Conservation (phyloP, 1,140 invertebrate genomes). For the Bombus ignitus region DNA sequence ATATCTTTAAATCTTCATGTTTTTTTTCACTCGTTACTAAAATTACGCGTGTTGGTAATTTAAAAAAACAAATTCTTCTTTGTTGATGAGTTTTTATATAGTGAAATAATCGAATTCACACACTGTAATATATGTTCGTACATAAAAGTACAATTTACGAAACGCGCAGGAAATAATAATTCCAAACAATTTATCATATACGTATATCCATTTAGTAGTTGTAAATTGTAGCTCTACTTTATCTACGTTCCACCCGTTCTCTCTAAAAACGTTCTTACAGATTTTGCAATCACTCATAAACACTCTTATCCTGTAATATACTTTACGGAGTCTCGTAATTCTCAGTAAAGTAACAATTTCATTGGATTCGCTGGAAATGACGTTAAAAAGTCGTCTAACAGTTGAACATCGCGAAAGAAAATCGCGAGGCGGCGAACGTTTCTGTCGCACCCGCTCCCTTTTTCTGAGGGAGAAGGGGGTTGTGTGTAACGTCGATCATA, state of each 20-base stretch:
- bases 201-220: neutral
- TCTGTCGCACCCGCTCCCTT: neutral
- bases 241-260: neutral
- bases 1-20: too few relatives aligned
- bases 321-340: neutral
- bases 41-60: neutral
- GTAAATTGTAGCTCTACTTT: neutral
- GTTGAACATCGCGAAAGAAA: neutral
- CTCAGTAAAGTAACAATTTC: neutral
- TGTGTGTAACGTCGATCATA: slow-evolving; percentile 41
- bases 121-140: neutral
- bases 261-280: neutral
- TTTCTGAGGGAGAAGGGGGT: neutral
- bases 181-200: neutral
- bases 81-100: neutral
- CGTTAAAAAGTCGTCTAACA: neutral
- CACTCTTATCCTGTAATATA: neutral
- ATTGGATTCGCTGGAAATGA: neutral
- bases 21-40: neutral
- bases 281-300: too few relatives aligned
- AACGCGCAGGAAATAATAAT: neutral
- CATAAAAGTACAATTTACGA: neutral
- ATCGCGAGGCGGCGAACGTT: neutral
- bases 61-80: neutral
- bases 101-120: neutral